phyloP scores from a whole-genome alignment of 2,797 vertebrate genomes.

The Diplodus puntazzo region DNA sequence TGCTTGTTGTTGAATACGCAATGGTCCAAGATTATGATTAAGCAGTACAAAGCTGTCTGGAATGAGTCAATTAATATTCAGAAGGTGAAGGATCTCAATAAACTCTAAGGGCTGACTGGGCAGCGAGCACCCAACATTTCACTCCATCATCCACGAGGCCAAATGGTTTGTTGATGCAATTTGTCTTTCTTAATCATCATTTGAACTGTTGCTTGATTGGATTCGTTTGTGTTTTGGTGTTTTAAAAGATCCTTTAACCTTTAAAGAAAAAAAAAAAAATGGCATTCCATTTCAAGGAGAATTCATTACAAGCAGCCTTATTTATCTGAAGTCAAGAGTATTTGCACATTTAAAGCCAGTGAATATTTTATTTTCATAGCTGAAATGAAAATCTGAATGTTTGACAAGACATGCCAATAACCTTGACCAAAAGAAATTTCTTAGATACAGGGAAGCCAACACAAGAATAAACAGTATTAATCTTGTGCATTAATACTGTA shows the following conservation, averaged over 20 bases:
- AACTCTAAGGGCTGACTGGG: slow-evolving; percentile 44
- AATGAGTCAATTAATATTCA: slow-evolving; percentile 71
- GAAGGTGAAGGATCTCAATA: slow-evolving; percentile 57
- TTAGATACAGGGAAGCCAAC: background rate
- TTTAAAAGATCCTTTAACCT: slow-evolving; percentile 19
- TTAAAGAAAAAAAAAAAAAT: slow-evolving; percentile 2
- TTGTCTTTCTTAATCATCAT: slow-evolving; percentile 41
- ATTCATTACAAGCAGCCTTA: background rate
- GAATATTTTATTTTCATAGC: background rate
- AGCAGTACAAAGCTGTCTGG: slow-evolving; percentile 51
- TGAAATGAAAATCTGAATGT: background rate
- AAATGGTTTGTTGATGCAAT: slow-evolving; percentile 34
- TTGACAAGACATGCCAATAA: slow-evolving; percentile 1
- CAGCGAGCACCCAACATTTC: slow-evolving; percentile 21
- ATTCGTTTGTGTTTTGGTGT: slow-evolving; percentile 27
- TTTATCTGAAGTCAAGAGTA: background rate
- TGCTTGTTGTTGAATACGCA: slow-evolving; percentile 70
- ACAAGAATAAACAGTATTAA: slow-evolving; percentile 22
- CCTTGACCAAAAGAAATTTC: background rate
- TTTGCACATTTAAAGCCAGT: background rate
- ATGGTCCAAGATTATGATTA: slow-evolving; percentile 63
- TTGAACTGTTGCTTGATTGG: slow-evolving; percentile 44
- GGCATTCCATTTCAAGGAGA: background rate
- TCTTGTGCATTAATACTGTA: background rate
- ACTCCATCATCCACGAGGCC: slow-evolving; percentile 28